These are phyloP conservation scores for Chlorospingus semifuscus DNA, from an alignment of 2,797 vertebrate genomes.

Conservation along the genomic window DNA sequence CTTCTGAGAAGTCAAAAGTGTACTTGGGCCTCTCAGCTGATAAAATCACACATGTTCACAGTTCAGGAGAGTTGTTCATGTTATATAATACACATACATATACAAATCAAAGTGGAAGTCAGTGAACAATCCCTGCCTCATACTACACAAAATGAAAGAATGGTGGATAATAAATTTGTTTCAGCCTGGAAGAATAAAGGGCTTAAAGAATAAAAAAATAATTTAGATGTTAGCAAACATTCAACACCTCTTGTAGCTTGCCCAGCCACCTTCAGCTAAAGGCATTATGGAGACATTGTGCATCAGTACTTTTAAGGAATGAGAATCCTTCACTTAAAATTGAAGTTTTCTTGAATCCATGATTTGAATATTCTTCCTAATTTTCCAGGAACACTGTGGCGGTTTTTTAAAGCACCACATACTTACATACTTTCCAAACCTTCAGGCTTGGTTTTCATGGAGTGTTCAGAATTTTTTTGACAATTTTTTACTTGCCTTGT, in stretches of 20 bases:
- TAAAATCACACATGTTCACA: neutral
- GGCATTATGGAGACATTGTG: neutral
- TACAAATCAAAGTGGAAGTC: neutral
- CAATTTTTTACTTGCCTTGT: neutral
- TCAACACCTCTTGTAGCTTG: neutral
- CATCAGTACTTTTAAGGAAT: neutral
- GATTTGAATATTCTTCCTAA: neutral
- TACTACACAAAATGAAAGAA: neutral
- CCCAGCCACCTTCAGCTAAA: neutral
- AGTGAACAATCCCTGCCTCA: neutral
- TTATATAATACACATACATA: neutral
- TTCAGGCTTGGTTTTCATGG: neutral
- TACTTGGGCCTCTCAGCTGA: slow-evolving; percentile 95
- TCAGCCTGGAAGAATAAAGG: neutral
- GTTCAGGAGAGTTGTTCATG: neutral
- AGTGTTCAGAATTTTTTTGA: neutral
- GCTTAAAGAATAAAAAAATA: neutral
- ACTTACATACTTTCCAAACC: neutral
- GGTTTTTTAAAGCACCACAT: neutral
- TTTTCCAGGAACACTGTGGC: neutral
- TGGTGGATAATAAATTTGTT: neutral
- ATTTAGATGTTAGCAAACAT: neutral
- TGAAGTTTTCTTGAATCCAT: neutral
- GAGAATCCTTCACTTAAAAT: neutral
- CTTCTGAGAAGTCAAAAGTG: slow-evolving; percentile 97